Percentiles rank a stretch among this genome's conserved stretches.
Evolutionary conservation across 2,888 invertebrate species (phyloP).

Genomic region (Synergus laeviventris): DNA sequence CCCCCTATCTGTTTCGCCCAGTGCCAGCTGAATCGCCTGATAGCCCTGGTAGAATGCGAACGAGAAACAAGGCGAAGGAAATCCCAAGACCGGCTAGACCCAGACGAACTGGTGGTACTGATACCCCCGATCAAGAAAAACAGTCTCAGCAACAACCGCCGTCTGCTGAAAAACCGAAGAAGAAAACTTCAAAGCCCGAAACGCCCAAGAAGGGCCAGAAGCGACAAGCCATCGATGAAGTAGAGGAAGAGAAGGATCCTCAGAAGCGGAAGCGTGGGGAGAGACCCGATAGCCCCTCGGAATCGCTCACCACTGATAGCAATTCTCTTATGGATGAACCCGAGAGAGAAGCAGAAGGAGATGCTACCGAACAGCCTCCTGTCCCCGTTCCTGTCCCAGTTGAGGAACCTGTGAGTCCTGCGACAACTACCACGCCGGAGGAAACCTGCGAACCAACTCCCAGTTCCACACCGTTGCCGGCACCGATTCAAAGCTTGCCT

Average conservation of each 20-base stretch:
- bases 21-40: constrained; percentile 82
- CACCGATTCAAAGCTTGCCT: constrained; percentile 68
- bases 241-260: constrained; percentile 79
- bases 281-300: constrained; percentile 86
- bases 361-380: constrained; percentile 63
- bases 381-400: constrained; percentile 53
- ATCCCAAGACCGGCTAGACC: constrained; percentile 77
- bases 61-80: constrained; percentile 89
- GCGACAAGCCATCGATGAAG: constrained; percentile 79
- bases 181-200: constrained; percentile 70
- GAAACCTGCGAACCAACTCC: constrained; percentile 66
- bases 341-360: constrained; percentile 74
- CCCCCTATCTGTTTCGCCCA: constrained; percentile 78
- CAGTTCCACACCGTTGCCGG: constrained; percentile 63
- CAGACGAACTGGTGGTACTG: constrained; percentile 79
- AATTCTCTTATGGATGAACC: constrained; percentile 86
- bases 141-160: constrained; percentile 60
- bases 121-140: constrained; percentile 78
- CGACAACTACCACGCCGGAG: constrained; percentile 63
- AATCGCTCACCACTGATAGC: constrained; percentile 90
- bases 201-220: constrained; percentile 79
- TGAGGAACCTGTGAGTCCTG: constrained; percentile 60
- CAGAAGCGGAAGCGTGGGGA: constrained; percentile 80
- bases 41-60: constrained; percentile 93
- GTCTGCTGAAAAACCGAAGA: constrained; percentile 77